phyloP scores from a whole-genome alignment of 2,888 invertebrate genomes.

The Cyaniris semiargus region DNA sequence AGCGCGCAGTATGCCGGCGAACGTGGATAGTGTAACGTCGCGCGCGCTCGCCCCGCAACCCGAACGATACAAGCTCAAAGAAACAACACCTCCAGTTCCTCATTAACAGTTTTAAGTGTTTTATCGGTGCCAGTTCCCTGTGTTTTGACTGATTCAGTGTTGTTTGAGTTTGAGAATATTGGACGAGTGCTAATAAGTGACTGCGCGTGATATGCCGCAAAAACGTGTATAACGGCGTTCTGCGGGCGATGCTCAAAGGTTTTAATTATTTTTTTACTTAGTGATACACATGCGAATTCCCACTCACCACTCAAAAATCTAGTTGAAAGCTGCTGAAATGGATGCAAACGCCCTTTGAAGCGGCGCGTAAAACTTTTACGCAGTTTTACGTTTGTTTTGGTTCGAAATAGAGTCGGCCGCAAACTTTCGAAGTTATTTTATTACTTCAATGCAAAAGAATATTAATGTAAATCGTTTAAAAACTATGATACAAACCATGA shows the following conservation, averaged over 20 bases:
- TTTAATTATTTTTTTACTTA: constrained; percentile 59
- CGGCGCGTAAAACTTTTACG: neutral
- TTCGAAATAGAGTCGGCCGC: neutral
- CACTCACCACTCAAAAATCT: constrained; percentile 40
- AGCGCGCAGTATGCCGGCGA: constrained; percentile 79
- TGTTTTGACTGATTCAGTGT: constrained; percentile 75
- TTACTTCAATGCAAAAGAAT: neutral
- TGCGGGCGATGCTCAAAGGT: constrained; percentile 80
- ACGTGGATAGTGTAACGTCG: constrained; percentile 72
- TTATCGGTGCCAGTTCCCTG: constrained; percentile 59
- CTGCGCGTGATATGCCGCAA: constrained; percentile 76
- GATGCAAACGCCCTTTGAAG: neutral
- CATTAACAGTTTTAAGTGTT: constrained; percentile 72
- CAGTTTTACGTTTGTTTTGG: constrained; percentile 5
- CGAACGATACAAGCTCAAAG: constrained; percentile 57
- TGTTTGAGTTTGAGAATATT: constrained; percentile 66
- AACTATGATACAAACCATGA: neutral
- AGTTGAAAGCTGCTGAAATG: neutral
- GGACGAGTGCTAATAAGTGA: constrained; percentile 75
- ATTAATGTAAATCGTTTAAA: neutral
- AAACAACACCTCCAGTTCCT: constrained; percentile 73
- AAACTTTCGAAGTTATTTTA: constrained; percentile 1
- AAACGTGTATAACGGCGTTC: constrained; percentile 72
- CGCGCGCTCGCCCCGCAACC: constrained; percentile 63
- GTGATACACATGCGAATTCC: constrained; percentile 58